Conservation (phyloP, 2,797 vertebrate genomes). For the Oceanodroma leucorhoa region DNA sequence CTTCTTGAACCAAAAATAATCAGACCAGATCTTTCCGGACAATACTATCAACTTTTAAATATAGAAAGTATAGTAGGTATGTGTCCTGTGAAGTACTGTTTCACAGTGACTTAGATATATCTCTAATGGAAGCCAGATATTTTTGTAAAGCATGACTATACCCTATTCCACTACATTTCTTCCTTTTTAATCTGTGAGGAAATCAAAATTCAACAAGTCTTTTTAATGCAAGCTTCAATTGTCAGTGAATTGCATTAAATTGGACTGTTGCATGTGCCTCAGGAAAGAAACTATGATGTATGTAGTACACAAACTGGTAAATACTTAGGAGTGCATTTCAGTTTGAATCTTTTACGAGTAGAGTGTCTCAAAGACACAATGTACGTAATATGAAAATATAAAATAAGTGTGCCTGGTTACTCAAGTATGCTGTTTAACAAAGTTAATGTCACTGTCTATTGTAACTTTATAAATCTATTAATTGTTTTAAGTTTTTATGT, state of each 20-base stretch:
- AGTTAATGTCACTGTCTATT: background rate
- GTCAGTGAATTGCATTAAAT: background rate
- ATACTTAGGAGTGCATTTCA: background rate
- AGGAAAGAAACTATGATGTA: background rate
- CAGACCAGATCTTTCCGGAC: background rate
- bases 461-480: background rate
- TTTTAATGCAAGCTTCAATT: background rate
- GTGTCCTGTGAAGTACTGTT: background rate
- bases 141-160: background rate
- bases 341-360: background rate
- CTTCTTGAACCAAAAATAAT: background rate
- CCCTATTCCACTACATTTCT: background rate
- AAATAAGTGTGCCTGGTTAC: background rate
- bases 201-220: background rate
- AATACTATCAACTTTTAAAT: background rate
- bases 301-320: background rate
- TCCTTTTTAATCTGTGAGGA: background rate
- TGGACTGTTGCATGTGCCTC: background rate
- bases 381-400: background rate
- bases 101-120: background rate
- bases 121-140: background rate
- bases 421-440: background rate
- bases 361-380: background rate
- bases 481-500: background rate
- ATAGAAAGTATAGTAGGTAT: background rate